A percentile compares a stretch with the other conserved stretches of the same genome.
These are phyloP conservation scores for Beroe forskalii DNA, from an alignment of 37 sponge, comb jelly and placozoan species.

Conservation along the genomic window DNA sequence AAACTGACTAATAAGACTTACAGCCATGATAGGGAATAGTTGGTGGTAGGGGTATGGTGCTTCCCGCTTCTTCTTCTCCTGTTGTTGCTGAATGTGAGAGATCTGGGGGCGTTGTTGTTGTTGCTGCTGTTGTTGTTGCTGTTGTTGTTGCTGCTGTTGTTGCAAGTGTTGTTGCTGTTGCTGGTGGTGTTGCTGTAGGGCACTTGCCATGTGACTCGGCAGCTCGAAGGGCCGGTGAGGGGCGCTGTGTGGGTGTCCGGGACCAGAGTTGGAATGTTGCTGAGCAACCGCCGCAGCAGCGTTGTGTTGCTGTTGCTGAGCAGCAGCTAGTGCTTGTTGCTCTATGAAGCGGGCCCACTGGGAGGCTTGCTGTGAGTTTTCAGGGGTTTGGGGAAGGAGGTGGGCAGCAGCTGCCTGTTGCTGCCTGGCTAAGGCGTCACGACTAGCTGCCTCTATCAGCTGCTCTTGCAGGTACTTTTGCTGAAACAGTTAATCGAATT, in stretches of 20 bases:
- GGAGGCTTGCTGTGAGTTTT: conserved; percentile 35
- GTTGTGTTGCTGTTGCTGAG: background rate
- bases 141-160: conserved; percentile 37
- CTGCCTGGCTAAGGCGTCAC: conserved; percentile 45
- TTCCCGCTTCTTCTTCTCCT: conserved; percentile 40
- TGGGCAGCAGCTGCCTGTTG: conserved; percentile 42
- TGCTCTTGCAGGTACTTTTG: conserved; percentile 60
- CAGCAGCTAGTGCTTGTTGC: conserved; percentile 10
- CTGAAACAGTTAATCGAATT: conserved; percentile 26
- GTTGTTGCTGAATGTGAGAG: conserved; percentile 20
- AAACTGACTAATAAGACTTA: background rate
- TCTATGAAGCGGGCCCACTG: conserved; percentile 56
- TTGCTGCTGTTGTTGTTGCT: background rate
- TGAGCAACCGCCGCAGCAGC: background rate
- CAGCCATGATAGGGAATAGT: conserved; percentile 62
- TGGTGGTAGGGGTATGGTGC: conserved; percentile 19
- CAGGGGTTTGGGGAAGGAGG: conserved; percentile 11
- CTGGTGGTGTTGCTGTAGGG: conserved; percentile 55
- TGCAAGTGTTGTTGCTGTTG: conserved; percentile 8
- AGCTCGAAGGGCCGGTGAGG: background rate
- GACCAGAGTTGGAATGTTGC: background rate
- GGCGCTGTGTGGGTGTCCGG: background rate
- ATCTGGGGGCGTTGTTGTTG: conserved; percentile 34
- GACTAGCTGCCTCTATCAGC: conserved; percentile 15
- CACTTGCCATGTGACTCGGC: background rate